A percentile compares a stretch with the other conserved stretches of the same genome.
These are phyloP conservation scores for Eulithis testata DNA, from an alignment of 2,888 invertebrate species.

Conservation along the genomic window DNA sequence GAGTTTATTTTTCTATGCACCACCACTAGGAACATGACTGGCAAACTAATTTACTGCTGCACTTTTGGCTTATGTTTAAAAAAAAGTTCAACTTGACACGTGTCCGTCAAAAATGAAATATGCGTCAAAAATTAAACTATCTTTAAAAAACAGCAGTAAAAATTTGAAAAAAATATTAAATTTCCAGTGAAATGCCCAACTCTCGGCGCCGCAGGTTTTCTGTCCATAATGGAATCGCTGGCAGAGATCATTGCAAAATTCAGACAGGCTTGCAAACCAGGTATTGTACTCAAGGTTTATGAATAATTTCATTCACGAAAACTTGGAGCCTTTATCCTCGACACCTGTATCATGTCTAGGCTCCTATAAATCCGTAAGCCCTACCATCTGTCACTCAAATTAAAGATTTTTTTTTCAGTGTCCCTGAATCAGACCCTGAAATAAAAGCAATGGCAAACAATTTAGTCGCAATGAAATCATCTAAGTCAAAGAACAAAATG, in stretches of 20 bases:
- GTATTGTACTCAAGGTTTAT: slow-evolving; percentile 45
- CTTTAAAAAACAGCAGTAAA: slow-evolving; percentile 25
- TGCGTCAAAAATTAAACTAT: slow-evolving; percentile 12
- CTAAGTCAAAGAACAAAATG: slow-evolving; percentile 53
- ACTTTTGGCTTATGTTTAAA: background rate
- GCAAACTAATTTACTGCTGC: too few relatives aligned
- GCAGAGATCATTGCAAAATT: slow-evolving; percentile 50
- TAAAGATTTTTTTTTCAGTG: slow-evolving; percentile 43
- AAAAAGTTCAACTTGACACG: slow-evolving; percentile 16
- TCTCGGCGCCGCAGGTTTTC: slow-evolving; percentile 73
- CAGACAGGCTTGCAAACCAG: slow-evolving; percentile 60
- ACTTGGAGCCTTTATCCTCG: background rate
- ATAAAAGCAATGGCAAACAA: slow-evolving; percentile 42
- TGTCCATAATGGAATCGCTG: slow-evolving; percentile 63
- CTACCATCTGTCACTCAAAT: background rate
- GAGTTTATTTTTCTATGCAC: too few relatives aligned
- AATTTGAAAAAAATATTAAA: slow-evolving; percentile 44
- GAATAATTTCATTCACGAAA: background rate
- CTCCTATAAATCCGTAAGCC: background rate
- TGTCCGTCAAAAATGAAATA: slow-evolving; percentile 30
- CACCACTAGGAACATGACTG: too few relatives aligned
- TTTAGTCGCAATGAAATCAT: slow-evolving; percentile 37
- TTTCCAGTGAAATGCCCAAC: slow-evolving; percentile 69
- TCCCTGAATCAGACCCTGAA: slow-evolving; percentile 46
- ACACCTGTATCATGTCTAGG: background rate